Base-by-base conservation (phyloP, 2,888 invertebrate species). In the Philhelius pedissequus region DNA sequence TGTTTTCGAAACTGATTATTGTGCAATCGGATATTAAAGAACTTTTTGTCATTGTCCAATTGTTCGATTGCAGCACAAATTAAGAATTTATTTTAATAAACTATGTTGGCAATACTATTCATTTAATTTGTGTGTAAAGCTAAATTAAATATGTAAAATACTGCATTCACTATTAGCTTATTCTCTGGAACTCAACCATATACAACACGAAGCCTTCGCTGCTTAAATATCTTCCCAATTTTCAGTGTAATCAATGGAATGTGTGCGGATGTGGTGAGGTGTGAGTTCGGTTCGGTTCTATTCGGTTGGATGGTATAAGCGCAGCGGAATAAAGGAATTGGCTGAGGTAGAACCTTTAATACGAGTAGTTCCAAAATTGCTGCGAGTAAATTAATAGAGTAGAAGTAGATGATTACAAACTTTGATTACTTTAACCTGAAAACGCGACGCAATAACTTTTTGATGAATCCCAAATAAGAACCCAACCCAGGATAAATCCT, bases 391-490 rank as follows among this genome's bases (percentile, higher is more conserved):
- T 79, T 83, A 79, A 83, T 79, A 56, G n/a, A n/a, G n/a, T n/a
- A n/a, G n/a, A n/a, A n/a, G 56, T 32, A 70, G 79, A 75, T 79
- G 79, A 83, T 83, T 83, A 78, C 83, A 78, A 83, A 78, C 56
- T 78, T 78, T 83, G 83, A 83, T 83, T 83, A 75, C 74, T 74
- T 64, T 70, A 64, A 75, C 68, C 40, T 40, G 38, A 69, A 64
- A 64, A 45, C 58, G 62, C 62, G 52, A 50, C 11, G 50, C n/a
- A n/a, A n/a, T n/a, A n/a, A 35, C 9, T 40, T 35, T 81, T 45
- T 60, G 62, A 43, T 77, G 48, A 56, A 43, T 48, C 22, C 76
- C 27, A 45, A 62, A 62, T n/a, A n/a, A n/a, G 38, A 58, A 4
- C 11, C 62, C 43, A 18, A n/a, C 48, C n/a, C 8, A 20, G 13